These are phyloP conservation scores for Gobionotothen gibberifrons DNA, from an alignment of 2,797 vertebrate genomes.

Conservation along the genomic window DNA sequence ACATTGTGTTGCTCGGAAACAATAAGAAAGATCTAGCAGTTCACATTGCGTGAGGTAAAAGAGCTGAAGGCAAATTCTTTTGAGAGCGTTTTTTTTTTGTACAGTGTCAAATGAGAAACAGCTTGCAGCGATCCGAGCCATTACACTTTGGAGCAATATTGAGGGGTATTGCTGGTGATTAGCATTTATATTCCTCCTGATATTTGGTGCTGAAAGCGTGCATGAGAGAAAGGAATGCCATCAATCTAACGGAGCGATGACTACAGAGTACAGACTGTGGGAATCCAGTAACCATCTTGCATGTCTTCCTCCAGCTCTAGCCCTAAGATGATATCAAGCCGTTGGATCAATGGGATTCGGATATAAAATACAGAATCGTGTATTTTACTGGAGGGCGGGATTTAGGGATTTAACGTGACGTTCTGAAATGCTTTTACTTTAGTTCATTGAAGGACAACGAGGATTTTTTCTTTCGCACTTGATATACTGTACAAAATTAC, in stretches of 20 bases:
- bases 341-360: not conserved
- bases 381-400: not conserved
- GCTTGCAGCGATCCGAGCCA: constrained; percentile 69
- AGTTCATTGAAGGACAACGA: not conserved
- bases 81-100: constrained; percentile 67
- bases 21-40: constrained; percentile 25
- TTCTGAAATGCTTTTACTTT: not conserved
- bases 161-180: constrained; percentile 70
- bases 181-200: constrained; percentile 66
- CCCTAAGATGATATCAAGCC: constrained; percentile 1
- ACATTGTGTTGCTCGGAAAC: constrained; percentile 34
- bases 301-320: constrained; percentile 24
- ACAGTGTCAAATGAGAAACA: constrained; percentile 76
- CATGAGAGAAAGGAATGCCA: constrained; percentile 56
- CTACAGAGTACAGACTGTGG: constrained; percentile 59
- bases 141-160: constrained; percentile 59
- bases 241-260: constrained; percentile 73
- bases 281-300: constrained; percentile 59
- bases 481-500: not conserved
- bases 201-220: constrained; percentile 49
- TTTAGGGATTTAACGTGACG: not conserved
- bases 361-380: not conserved
- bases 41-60: constrained; percentile 43
- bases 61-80: constrained; percentile 51
- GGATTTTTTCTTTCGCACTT: not conserved